phyloP scores from a whole-genome alignment of 2,113 vertebrate species.

The Chloebia gouldiae region DNA sequence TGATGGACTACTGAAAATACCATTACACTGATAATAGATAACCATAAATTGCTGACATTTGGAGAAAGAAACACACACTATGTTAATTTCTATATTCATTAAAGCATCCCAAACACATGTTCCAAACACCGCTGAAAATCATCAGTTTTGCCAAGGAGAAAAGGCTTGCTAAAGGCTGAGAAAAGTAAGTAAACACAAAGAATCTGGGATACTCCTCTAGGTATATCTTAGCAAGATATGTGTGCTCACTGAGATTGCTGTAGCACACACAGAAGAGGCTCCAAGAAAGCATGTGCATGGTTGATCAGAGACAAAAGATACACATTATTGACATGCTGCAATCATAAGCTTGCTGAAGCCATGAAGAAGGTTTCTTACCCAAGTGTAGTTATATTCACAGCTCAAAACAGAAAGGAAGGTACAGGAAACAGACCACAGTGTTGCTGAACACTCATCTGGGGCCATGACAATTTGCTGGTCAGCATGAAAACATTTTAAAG shows the following conservation, averaged over 20 bases:
- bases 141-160: neutral
- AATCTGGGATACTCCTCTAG: neutral
- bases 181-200: neutral
- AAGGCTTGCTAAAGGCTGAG: neutral
- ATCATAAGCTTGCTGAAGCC: neutral
- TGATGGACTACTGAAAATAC: slow-evolving; percentile 10
- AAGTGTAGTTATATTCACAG: neutral
- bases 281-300: neutral
- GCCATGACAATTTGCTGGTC: neutral
- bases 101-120: neutral
- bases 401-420: neutral
- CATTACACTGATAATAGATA: neutral
- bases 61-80: neutral
- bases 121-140: neutral
- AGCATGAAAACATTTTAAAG: neutral
- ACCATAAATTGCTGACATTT: neutral
- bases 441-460: neutral
- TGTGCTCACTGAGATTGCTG: neutral
- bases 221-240: neutral
- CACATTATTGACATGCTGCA: neutral
- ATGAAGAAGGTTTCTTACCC: neutral
- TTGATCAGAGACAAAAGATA: neutral
- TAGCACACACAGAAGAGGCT: neutral
- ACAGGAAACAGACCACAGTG: neutral
- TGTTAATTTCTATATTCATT: neutral